Evolutionary conservation across 1,140 invertebrate species (phyloP).

Genomic region (Ectropis grisescens): DNA sequence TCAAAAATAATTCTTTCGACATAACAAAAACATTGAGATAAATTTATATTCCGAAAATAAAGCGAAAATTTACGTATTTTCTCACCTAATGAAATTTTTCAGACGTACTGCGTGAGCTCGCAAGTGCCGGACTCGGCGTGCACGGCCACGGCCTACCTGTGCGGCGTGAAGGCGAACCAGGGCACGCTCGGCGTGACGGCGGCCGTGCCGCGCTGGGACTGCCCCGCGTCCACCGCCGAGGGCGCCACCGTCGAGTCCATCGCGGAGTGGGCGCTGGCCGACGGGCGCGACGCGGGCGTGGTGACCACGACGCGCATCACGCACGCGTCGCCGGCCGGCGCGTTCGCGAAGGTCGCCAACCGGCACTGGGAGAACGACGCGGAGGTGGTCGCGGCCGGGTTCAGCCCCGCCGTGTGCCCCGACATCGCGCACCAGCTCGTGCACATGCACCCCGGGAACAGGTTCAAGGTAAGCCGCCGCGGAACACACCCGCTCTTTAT

Average conservation of each 20-base stretch:
- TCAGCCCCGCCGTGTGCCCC: background rate
- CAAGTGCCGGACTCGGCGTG: slow-evolving; percentile 84
- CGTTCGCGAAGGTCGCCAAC: slow-evolving; percentile 81
- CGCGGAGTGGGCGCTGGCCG: slow-evolving; percentile 75
- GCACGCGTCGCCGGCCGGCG: slow-evolving; percentile 82
- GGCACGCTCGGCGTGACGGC: slow-evolving; percentile 80
- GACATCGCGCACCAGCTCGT: slow-evolving; percentile 85
- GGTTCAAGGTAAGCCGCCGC: slow-evolving; percentile 58
- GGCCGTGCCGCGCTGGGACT: slow-evolving; percentile 69
- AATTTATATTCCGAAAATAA: too few species aligned
- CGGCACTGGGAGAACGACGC: slow-evolving; percentile 84
- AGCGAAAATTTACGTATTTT: too few species aligned
- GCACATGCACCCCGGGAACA: slow-evolving; percentile 74
- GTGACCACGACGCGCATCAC: slow-evolving; percentile 86
- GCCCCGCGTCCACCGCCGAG: slow-evolving; percentile 60
- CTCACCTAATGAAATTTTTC: too few species aligned
- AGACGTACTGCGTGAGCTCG: slow-evolving; percentile 87
- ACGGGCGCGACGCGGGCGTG: slow-evolving; percentile 75
- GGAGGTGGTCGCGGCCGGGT: slow-evolving; percentile 53
- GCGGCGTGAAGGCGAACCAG: slow-evolving; percentile 83
- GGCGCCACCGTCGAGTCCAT: slow-evolving; percentile 75
- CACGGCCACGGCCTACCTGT: slow-evolving; percentile 81
- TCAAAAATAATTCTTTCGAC: too few species aligned
- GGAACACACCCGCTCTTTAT: too few species aligned
- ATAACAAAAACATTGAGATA: too few species aligned